Evolutionary conservation across 2,113 vertebrate genomes (phyloP).

Genomic region (Pteronura brasiliensis): DNA sequence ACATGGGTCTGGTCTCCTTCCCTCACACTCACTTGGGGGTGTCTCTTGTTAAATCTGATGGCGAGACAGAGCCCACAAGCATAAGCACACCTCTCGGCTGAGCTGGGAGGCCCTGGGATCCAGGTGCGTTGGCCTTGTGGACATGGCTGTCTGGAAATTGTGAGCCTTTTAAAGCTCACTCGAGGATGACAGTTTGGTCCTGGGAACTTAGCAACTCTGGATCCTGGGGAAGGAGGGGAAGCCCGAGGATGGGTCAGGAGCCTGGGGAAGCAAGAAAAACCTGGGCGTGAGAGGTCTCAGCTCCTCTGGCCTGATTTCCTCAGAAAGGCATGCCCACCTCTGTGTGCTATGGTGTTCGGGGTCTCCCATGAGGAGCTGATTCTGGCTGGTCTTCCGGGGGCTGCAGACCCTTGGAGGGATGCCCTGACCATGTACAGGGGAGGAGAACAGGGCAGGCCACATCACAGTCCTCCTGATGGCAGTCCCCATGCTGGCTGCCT

Average conservation of each 20-base stretch:
- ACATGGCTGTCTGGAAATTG: background rate
- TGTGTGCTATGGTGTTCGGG: rapidly evolving
- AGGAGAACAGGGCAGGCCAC: background rate
- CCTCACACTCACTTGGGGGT: too few relatives aligned
- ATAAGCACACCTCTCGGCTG: rapidly evolving
- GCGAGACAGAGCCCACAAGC: background rate
- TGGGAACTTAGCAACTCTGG: background rate
- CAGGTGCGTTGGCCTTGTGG: background rate
- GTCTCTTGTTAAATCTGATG: background rate
- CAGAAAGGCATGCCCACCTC: background rate
- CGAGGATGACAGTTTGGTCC: background rate
- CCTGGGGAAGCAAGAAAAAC: background rate
- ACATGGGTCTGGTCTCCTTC: background rate
- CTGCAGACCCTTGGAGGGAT: background rate
- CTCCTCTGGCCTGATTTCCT: background rate
- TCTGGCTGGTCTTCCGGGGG: background rate
- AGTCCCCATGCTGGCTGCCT: background rate
- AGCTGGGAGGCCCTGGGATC: rapidly evolving
- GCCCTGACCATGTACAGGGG: too few relatives aligned
- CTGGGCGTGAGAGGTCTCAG: background rate
- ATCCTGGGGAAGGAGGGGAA: background rate
- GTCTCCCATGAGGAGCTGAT: background rate
- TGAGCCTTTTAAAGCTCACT: too few relatives aligned
- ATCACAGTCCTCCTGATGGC: rapidly evolving
- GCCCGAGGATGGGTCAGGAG: background rate